Percentiles rank a stretch among this genome's conserved stretches.
These are phyloP conservation scores for Lottia gigantea DNA, from an alignment of 2,888 invertebrate genomes.

Conservation along the genomic window DNA sequence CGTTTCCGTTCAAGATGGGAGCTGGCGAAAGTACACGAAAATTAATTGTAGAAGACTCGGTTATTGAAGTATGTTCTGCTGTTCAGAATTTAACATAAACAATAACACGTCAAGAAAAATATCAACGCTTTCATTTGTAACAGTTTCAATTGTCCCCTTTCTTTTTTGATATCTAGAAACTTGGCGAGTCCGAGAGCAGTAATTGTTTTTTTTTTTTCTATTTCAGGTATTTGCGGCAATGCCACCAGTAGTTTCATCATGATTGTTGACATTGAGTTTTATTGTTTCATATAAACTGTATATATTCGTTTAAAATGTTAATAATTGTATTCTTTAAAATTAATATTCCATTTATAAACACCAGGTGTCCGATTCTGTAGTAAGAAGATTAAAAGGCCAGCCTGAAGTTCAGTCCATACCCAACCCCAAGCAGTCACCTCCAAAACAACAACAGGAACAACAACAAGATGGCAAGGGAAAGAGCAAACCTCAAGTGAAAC, in stretches of 20 bases:
- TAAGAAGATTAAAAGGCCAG: constrained; percentile 38
- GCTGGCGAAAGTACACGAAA: constrained; percentile 32
- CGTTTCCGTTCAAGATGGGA: constrained; percentile 28
- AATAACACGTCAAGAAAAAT: constrained; percentile 24
- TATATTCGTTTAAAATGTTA: too few relatives aligned
- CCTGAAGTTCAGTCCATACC: constrained; percentile 7
- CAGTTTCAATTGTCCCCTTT: neutral
- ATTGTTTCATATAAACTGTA: neutral
- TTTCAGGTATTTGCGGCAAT: too few relatives aligned
- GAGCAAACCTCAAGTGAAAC: too few relatives aligned
- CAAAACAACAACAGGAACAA: neutral
- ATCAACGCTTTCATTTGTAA: neutral
- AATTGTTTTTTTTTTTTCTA: too few relatives aligned
- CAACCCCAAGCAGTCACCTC: neutral
- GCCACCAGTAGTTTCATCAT: too few relatives aligned
- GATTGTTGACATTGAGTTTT: too few relatives aligned
- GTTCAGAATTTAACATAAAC: too few relatives aligned
- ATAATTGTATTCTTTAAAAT: neutral
- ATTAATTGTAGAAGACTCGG: constrained; percentile 32
- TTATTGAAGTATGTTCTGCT: constrained; percentile 14
- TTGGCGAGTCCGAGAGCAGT: too few relatives aligned
- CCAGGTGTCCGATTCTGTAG: constrained; percentile 46
- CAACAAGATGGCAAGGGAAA: too few relatives aligned
- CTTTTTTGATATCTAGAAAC: neutral
- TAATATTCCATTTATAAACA: constrained; percentile 18